Evolutionary conservation across 2,888 invertebrate genomes (phyloP).

Genomic region (Apodemia hepburni): DNA sequence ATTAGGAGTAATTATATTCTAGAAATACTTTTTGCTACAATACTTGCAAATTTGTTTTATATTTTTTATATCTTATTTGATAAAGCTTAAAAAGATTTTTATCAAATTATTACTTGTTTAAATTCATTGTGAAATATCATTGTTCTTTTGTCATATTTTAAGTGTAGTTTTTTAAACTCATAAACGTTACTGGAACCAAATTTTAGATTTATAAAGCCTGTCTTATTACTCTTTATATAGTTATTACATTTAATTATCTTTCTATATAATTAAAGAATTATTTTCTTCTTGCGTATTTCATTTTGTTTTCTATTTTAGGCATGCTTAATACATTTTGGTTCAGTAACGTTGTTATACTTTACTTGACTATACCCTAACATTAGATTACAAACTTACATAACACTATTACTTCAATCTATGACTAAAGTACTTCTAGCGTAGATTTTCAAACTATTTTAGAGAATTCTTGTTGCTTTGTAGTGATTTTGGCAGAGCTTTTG

Average conservation of each 20-base stretch:
- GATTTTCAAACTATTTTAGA: not conserved
- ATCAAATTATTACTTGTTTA: not conserved
- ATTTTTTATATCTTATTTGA: not conserved
- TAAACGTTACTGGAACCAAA: not conserved
- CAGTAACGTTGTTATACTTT: not conserved
- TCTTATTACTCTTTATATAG: no score
- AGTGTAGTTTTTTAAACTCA: slow-evolving; percentile 4
- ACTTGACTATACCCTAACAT: not conserved
- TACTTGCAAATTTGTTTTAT: not conserved
- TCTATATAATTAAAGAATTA: no score
- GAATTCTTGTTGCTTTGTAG: slow-evolving; percentile 6
- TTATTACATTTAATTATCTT: no score
- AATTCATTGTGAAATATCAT: slow-evolving; percentile 18
- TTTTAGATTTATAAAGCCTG: no score
- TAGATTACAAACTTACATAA: slow-evolving; percentile 12
- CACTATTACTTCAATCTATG: slow-evolving; percentile 11
- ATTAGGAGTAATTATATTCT: not conserved
- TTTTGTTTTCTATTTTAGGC: not conserved
- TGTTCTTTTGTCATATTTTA: slow-evolving; percentile 21
- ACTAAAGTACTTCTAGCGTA: slow-evolving; percentile 6
- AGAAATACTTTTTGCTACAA: not conserved
- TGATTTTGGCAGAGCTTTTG: not conserved
- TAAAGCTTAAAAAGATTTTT: not conserved
- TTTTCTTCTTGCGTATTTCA: no score
- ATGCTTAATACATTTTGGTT: not conserved